Base-by-base conservation (phyloP, 1,140 invertebrate species). In the Luehdorfia chinensis region DNA sequence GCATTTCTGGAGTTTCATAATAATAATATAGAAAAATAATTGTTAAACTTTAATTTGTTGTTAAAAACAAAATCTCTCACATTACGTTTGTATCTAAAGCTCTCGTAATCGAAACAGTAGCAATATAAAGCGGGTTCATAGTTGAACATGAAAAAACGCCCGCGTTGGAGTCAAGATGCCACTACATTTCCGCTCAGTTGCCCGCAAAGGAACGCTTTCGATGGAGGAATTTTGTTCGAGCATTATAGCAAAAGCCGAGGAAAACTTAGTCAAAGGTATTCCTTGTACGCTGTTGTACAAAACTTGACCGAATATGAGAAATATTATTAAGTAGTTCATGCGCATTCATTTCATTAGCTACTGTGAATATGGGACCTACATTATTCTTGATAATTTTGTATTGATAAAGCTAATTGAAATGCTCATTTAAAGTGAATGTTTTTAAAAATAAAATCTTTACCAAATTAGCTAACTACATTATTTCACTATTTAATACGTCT, bases 121-220 rank as follows among this genome's bases (percentile, higher is more conserved):
- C 70, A 72, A 72, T 66, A 73, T 73, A 71, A 80, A 59, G 59
- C 63, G 60, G 60, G 47, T 57, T 66, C 58, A 77, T 77, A 77
- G 76, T 80, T 76, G 62, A 72, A 67, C 60, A 75, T 64, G 66
- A 67, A 68, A 76, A 75, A 66, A 67, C 66, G 66, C 65, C 66
- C 55, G 62, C 65, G 63, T 72, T 69, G 45, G 65, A 77, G 70
- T 80, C 76, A 76, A 80, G 76, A 80, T 66, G 66, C 59, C 66
- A 61, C 76, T 80, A 66, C 61, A 65, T 64, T 70, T 70, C 66
- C 72, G 64, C 72, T 57, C 58, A 65, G 68, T 71, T 78, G 68
- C 65, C 55, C 66, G 66, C 66, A 77, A 80, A 80, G 74, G 72
- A 71, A 75, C 59, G 61, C 62, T 66, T 72, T 69, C 60, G 62